phyloP scores from a whole-genome alignment of 1,140 invertebrate species.

The Ganaspis sp. region DNA sequence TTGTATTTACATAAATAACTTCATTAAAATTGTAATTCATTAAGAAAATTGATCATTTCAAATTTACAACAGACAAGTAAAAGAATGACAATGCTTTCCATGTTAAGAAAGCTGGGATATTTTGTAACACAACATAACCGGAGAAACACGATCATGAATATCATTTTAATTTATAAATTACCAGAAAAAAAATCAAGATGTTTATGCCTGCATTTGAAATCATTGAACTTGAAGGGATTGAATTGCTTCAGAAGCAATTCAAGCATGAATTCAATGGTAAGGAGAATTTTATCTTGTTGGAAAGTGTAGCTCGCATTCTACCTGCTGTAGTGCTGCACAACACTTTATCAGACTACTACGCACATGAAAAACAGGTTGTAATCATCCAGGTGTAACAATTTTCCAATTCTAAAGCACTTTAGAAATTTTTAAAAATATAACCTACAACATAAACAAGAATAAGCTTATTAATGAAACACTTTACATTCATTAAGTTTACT shows the following conservation, averaged over 20 bases:
- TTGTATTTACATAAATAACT: not conserved
- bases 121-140: not conserved
- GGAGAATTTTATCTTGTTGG: conserved; percentile 23
- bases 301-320: not conserved
- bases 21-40: not conserved
- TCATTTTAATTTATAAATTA: conserved; percentile 14
- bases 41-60: not conserved
- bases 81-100: not conserved
- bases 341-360: conserved; percentile 13
- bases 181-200: not conserved
- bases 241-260: conserved; percentile 27
- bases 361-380: conserved; percentile 18
- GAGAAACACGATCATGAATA: not conserved
- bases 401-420: not conserved
- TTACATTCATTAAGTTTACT: not conserved
- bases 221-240: conserved; percentile 20
- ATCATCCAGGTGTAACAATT: conserved; percentile 16
- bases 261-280: conserved; percentile 30
- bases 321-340: not conserved
- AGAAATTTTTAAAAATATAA: not conserved
- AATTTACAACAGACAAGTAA: not conserved
- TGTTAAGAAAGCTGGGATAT: not conserved
- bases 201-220: conserved; percentile 15
- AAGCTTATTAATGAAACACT: not conserved
- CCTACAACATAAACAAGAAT: not conserved